These are phyloP conservation scores for Dione juno DNA, from an alignment of 2,888 invertebrate genomes.

Conservation along the genomic window DNA sequence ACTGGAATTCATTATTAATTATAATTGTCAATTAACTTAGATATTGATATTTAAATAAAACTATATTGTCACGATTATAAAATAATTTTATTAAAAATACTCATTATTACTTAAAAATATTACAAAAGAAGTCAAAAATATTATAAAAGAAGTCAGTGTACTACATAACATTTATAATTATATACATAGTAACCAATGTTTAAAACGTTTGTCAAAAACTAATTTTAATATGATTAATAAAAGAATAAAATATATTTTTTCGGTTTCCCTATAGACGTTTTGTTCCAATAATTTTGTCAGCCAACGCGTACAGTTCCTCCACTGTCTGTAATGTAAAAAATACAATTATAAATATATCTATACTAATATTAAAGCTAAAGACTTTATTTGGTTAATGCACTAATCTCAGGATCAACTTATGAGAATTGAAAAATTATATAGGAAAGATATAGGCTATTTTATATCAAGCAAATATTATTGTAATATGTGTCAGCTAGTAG, in stretches of 20 bases:
- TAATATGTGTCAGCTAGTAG: no score
- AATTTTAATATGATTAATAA: conserved; percentile 14
- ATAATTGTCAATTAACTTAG: neutral
- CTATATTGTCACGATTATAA: neutral
- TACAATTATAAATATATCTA: neutral
- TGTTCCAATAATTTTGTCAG: conserved; percentile 86
- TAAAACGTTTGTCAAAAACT: neutral
- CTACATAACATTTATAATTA: conserved; percentile 3
- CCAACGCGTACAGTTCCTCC: conserved; percentile 86
- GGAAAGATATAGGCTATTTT: no score
- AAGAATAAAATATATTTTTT: conserved; percentile 21
- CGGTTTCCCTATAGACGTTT: conserved; percentile 62
- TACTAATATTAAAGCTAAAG: no score
- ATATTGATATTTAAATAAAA: neutral
- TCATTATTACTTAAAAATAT: conserved; percentile 22
- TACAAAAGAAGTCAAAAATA: neutral
- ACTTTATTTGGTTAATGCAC: no score
- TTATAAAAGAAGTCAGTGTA: neutral
- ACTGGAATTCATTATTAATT: neutral
- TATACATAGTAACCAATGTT: neutral
- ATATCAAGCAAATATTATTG: no score
- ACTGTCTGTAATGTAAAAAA: conserved; percentile 83
- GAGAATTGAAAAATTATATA: no score
- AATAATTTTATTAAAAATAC: conserved; percentile 32
- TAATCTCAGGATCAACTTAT: no score